These are phyloP conservation scores for Porites cylindrica DNA, from an alignment of 92 coral and sea anemone genomes.

Conservation along the genomic window DNA sequence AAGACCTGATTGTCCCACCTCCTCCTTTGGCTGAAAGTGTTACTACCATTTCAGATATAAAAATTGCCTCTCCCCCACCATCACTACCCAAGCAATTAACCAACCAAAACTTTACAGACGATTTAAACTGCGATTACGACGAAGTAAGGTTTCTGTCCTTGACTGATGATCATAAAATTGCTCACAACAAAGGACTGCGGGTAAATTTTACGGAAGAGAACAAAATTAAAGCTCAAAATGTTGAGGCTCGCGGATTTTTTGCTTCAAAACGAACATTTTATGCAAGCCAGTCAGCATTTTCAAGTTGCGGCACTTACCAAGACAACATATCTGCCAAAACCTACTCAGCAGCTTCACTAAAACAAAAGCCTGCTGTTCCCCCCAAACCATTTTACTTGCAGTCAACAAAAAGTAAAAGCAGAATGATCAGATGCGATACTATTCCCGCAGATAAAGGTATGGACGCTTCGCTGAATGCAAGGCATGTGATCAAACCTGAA, in stretches of 20 bases:
- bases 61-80: slow-evolving; percentile 65
- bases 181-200: background rate
- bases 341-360: background rate
- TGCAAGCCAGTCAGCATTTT: background rate
- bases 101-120: background rate
- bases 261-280: background rate
- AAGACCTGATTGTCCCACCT: slow-evolving; percentile 71
- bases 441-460: background rate
- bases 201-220: slow-evolving; percentile 17
- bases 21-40: slow-evolving; percentile 67
- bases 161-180: slow-evolving; percentile 40
- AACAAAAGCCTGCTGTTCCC: slow-evolving; percentile 33
- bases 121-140: background rate
- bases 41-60: slow-evolving; percentile 12
- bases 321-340: background rate
- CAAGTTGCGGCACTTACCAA: background rate
- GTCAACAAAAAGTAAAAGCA: background rate
- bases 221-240: slow-evolving; percentile 19
- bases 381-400: slow-evolving; percentile 16
- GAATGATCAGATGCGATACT: background rate
- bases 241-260: background rate
- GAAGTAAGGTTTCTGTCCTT: slow-evolving; percentile 30
- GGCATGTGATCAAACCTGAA: background rate
- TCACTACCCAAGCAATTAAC: slow-evolving; percentile 28
- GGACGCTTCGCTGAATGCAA: background rate